Base-by-base conservation (phyloP, 2,888 invertebrate species). In the Aspidiotus rigidus region DNA sequence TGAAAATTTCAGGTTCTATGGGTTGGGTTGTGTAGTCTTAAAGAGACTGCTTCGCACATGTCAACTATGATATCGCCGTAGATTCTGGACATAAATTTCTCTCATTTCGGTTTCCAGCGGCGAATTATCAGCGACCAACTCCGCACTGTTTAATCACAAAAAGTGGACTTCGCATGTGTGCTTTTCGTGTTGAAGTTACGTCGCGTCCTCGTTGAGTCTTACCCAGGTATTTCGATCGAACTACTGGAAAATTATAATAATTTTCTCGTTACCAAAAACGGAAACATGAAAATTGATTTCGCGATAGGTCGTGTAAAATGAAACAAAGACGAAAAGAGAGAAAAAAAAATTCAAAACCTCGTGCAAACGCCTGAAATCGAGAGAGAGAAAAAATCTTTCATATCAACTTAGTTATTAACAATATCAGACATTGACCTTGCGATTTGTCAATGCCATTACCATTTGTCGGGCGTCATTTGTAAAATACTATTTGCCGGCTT, bases 371-470 rank as follows among this genome's bases (percentile, higher is more conserved):
- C 40, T 9, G 28, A 63, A 63, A 17, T 5, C 13, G 41, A 62
- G 8, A 3, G 8, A 41, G n/a, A 39, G 28, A 53, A 49, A 54
- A 63, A 63, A 63, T 17, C 53, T 63, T 44, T 54, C 49, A 49
- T 49, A 40, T 54, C n/a, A 53, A 54, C 54, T 53, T 39, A 39
- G 63, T 54, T 63, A 63, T 54, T 62, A 63, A 53, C 63, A 63
- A 54, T 63, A 63, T 54, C 53, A 63, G 49, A 49, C 63, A 63
- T 54, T 63, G 63, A 53, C 63, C 63, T 63, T 63, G 63, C 63
- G 53, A 54, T 63, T 63, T 54, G 63, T 63, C 63, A 63, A 63
- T 63, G 63, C 63, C 63, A 63, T 53, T 63, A 53, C 63, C 63
- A 63, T 63, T 63, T 63, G 63, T 63, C 63, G 54, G 63, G 63